Evolutionary conservation across 2,113 vertebrate genomes (phyloP), one percentile per base, ranked within the genome.

Genomic region (Chlorodrepanis virens): DNA sequence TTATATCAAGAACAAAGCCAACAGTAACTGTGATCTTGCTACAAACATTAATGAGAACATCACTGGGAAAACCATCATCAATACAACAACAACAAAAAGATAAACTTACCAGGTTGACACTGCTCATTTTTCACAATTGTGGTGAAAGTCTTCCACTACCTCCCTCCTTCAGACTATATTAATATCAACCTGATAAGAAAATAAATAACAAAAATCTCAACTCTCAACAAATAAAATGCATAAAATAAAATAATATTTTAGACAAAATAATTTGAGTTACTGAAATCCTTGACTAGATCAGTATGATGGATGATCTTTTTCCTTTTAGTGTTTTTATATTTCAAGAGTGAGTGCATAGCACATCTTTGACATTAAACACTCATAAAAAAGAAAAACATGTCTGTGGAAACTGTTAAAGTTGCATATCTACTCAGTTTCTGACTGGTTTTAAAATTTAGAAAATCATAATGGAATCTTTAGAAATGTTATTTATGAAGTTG

Each of bases 121-220:
- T 35, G n/a, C 8, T 87, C 83, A 53, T 75, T 94, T 83, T 45
- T 97, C 95, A 97, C 91, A 57, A 60, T 94, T 84, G 7, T 90
- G 60, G 28, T 75, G 14, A 63, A 35, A 53, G 14, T 56, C 27
- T 71, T 79, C 64, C 5, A 69, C 23, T 53, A 13, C 25, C 78
- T 70, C 10, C 11, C 3, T 64, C 20, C 19, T 74, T 37, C 25
- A 69, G 40, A 86, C 15, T 47, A 13, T 77, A 56, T 93, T 95
- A 31, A 33, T 75, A 86, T 70, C 53, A 94, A 74, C 27, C 68
- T 90, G 39, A 53, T 67, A 47, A 37, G 22, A 57, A 64, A 49
- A 28, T 4, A 63, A 40, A 78, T 16, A 20, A 37, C 15, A 42
- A 3, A 56, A 75, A 31, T 1, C 14, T 18, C 6, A 63, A 47